Percentiles rank a stretch among this genome's conserved stretches.
Evolutionary conservation across 2,113 vertebrate species (phyloP).

Genomic region (Stomatorhinus ivindoensis): DNA sequence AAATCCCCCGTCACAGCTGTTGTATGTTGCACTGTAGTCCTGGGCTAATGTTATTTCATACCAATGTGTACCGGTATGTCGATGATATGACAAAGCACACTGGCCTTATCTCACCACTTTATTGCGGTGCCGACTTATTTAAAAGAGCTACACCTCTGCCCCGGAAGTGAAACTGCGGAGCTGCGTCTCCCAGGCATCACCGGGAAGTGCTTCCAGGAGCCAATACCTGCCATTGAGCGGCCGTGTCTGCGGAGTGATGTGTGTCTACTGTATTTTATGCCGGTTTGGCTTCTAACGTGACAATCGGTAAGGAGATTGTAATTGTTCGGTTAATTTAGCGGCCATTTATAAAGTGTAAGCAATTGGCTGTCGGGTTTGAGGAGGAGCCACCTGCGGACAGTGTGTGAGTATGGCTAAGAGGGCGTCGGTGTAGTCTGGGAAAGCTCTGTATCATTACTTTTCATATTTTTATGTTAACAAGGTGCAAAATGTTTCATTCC

Average conservation of each 20-base stretch:
- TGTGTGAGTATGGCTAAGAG: not conserved
- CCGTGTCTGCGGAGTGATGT: not conserved
- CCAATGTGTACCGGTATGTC: not conserved
- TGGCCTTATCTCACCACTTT: not conserved
- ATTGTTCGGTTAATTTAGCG: not conserved
- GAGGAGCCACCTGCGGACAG: not conserved
- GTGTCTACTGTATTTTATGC: not conserved
- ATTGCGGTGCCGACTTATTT: constrained; percentile 2
- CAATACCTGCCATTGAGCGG: not conserved
- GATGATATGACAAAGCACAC: not conserved
- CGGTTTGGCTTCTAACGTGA: not conserved
- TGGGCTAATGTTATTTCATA: not conserved
- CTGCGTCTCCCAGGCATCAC: not conserved
- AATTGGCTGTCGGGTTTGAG: not conserved
- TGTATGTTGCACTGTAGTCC: not conserved
- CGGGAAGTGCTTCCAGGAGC: not conserved
- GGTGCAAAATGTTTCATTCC: not conserved
- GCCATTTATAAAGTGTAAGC: not conserved
- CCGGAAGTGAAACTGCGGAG: constrained; percentile 19
- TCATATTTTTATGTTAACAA: not conserved
- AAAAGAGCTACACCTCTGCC: not conserved
- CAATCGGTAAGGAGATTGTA: constrained; percentile 13
- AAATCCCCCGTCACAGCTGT: not conserved
- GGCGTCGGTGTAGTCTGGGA: not conserved
- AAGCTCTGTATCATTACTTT: not conserved